These are phyloP conservation scores for Ptilodon capucinus DNA, from an alignment of 2,888 invertebrate species.

Conservation along the genomic window DNA sequence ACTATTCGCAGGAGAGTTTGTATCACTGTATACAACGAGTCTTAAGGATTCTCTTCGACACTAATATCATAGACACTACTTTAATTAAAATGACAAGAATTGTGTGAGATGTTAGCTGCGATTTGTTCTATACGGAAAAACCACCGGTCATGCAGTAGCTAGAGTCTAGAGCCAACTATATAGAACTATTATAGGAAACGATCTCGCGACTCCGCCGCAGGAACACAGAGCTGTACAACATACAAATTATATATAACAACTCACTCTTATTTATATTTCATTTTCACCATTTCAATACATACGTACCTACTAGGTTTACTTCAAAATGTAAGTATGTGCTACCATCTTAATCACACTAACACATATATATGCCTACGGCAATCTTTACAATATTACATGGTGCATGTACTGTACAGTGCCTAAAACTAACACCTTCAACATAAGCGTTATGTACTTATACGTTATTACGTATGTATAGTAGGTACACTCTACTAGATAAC, in stretches of 20 bases:
- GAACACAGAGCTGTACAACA: slow-evolving; percentile 18
- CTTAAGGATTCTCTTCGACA: slow-evolving; percentile 52
- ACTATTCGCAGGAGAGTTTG: slow-evolving; percentile 65
- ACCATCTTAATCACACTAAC: slow-evolving; percentile 32
- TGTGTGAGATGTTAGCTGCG: slow-evolving; percentile 78
- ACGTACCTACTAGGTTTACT: slow-evolving; percentile 4
- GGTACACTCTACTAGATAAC: slow-evolving; percentile 26
- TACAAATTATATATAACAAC: slow-evolving; percentile 17
- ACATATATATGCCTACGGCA: slow-evolving; percentile 36
- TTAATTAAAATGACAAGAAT: slow-evolving; percentile 54
- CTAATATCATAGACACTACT: slow-evolving; percentile 64
- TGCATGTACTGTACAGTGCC: slow-evolving; percentile 78
- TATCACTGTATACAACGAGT: slow-evolving; percentile 54
- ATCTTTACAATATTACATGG: slow-evolving; percentile 43
- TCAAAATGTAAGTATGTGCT: slow-evolving; percentile 19
- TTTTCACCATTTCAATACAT: not conserved
- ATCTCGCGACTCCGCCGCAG: slow-evolving; percentile 20
- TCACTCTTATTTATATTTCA: slow-evolving; percentile 10
- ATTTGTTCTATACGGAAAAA: slow-evolving; percentile 72
- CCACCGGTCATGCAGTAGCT: slow-evolving; percentile 74
- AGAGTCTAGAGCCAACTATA: slow-evolving; percentile 35
- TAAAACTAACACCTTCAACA: slow-evolving; percentile 51
- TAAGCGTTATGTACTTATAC: slow-evolving; percentile 40
- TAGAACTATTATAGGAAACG: slow-evolving; percentile 41
- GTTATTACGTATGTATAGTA: slow-evolving; percentile 17